Evolutionary conservation across 2,888 invertebrate species (phyloP).

Genomic region (Hyppa rectilinea): DNA sequence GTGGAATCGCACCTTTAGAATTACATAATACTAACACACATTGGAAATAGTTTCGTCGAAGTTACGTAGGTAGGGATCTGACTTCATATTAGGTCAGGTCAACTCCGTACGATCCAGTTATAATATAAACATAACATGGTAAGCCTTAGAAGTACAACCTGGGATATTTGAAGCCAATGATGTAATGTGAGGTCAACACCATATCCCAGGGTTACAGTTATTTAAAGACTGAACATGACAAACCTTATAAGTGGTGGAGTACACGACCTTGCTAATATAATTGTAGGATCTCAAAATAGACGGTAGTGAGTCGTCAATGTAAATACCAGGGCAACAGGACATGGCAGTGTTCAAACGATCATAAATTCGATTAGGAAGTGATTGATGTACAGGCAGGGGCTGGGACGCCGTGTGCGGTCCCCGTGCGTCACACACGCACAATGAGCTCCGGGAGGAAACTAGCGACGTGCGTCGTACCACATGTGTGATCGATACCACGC

Average conservation of each 20-base stretch:
- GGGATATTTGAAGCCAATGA: conserved; percentile 26
- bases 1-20: too few relatives aligned
- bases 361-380: conserved; percentile 85
- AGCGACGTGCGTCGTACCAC: conserved; percentile 56
- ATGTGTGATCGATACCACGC: conserved; percentile 64
- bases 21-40: conserved; percentile 35
- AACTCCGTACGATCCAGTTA: conserved; percentile 36
- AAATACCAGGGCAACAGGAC: conserved; percentile 61
- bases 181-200: conserved; percentile 39
- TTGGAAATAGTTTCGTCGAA: conserved; percentile 33
- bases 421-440: conserved; percentile 67
- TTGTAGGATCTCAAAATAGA: conserved; percentile 50
- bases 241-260: conserved; percentile 31
- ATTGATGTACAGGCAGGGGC: conserved; percentile 75
- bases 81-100: conserved; percentile 20
- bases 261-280: conserved; percentile 32
- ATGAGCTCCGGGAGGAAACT: conserved; percentile 60
- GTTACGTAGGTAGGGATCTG: conserved; percentile 4
- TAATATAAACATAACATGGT: conserved; percentile 17
- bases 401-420: conserved; percentile 69
- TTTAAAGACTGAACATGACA: conserved; percentile 18
- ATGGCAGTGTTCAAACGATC: conserved; percentile 73
- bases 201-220: conserved; percentile 36
- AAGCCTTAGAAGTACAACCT: conserved; percentile 39
- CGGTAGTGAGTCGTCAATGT: conserved; percentile 55